phyloP scores from a whole-genome alignment of 2,888 invertebrate species.

The Tuta absoluta region DNA sequence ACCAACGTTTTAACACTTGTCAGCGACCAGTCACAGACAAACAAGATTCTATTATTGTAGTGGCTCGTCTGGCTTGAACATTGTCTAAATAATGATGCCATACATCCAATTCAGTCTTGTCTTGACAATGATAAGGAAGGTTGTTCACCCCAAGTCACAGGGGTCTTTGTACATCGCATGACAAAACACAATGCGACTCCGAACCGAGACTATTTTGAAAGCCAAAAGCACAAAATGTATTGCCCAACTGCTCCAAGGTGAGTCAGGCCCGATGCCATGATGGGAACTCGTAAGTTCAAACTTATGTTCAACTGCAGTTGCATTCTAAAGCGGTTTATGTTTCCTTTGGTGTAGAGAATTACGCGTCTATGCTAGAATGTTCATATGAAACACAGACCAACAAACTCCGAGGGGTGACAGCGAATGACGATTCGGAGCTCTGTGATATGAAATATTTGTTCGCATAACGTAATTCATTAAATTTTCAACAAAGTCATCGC shows the following conservation, averaged over 20 bases:
- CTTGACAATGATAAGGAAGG: slow-evolving; percentile 69
- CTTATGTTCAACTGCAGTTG: slow-evolving; percentile 21
- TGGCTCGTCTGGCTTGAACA: background rate
- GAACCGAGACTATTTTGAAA: slow-evolving; percentile 61
- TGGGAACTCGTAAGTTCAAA: slow-evolving; percentile 30
- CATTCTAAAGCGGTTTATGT: slow-evolving; percentile 3
- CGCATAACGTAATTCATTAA: background rate
- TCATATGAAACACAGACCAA: too few species aligned
- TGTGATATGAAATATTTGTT: background rate
- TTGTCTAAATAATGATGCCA: slow-evolving; percentile 64
- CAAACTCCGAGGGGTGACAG: too few species aligned
- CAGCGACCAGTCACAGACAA: background rate
- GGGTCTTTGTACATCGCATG: slow-evolving; percentile 61
- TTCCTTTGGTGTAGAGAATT: background rate
- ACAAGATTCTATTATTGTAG: background rate
- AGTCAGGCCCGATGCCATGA: slow-evolving; percentile 28
- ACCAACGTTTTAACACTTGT: background rate
- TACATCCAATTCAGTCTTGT: slow-evolving; percentile 66
- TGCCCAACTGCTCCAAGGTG: slow-evolving; percentile 14
- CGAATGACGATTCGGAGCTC: too few species aligned
- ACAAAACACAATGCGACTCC: slow-evolving; percentile 60
- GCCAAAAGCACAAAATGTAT: slow-evolving; percentile 24
- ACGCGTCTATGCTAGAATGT: too few species aligned
- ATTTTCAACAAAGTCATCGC: slow-evolving; percentile 9
- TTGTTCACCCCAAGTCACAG: slow-evolving; percentile 59